Percentiles rank a stretch among this genome's conserved stretches.
phyloP scores from a whole-genome alignment of 2,888 invertebrate species.

The Gari tellinella region DNA sequence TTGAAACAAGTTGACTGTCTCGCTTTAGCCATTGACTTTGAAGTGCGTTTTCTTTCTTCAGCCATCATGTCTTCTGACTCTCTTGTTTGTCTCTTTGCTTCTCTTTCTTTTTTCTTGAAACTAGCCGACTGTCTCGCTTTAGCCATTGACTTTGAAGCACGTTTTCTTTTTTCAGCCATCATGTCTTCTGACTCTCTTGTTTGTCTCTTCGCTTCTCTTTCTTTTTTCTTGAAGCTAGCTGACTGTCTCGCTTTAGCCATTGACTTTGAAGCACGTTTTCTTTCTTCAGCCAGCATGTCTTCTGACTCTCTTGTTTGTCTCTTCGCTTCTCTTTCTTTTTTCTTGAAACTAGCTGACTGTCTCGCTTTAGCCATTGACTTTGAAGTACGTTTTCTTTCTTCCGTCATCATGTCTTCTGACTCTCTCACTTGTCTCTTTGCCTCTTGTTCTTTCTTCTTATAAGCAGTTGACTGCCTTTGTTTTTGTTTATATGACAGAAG shows the following conservation, averaged over 20 bases:
- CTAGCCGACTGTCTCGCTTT: neutral
- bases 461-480: no score
- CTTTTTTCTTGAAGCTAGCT: neutral
- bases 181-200: constrained; percentile 1
- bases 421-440: no score
- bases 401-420: no score
- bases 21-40: constrained; percentile 6
- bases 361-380: no score
- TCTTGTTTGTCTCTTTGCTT: neutral
- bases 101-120: neutral
- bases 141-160: neutral
- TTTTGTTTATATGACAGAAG: no score
- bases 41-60: neutral
- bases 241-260: constrained; percentile 7
- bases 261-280: neutral
- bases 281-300: no score
- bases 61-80: neutral
- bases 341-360: no score
- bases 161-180: neutral
- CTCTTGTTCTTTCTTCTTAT: no score
- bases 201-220: neutral
- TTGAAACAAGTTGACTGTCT: neutral
- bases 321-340: constrained; percentile 7
- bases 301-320: no score
- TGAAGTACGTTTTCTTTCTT: no score